Base-by-base conservation (phyloP, 2,113 vertebrate genomes). In the Pipra filicauda region DNA sequence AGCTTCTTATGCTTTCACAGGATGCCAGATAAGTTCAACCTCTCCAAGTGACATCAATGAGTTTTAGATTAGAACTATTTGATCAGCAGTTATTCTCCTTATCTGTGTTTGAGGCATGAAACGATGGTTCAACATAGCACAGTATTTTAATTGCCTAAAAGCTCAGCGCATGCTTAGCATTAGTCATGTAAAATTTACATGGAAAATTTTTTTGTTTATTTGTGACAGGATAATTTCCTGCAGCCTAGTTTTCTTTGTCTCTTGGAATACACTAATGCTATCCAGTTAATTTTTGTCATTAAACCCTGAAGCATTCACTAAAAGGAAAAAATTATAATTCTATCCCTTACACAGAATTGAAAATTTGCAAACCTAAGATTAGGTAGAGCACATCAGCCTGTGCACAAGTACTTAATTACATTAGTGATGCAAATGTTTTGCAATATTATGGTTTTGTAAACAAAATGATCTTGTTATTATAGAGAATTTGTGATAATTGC, bases 361-460 rank as follows among this genome's bases (percentile, higher is more conserved):
- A 96, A 93, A 97, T 97, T 96, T 96, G 54, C 72, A 91, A 96
- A 96, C 72, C 73, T 95, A 95, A 95, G 96, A 97, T 98, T 97
- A 97, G 93, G 94, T 95, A 91, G 78, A 89, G 39, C 46, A 80
- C 30, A 96, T 97, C 97, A 96, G 80, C 88, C 78, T 96, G 70
- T 89, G 88, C 96, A 96, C 83, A 97, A 97, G 92, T 87, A 89
- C 83, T 97, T 98, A 98, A 98, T 98, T 98, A 97, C 95, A 97
- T 97, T 98, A 97, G 94, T 82, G 93, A 97, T 98, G 97, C 97
- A 97, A 98, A 97, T 95, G 48, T 96, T 98, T 97, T 96, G 96
- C 95, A 95, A 96, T 91, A 96, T 95, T 96, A 94, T 95, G 86
- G 67, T 91, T 97, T 97, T 95, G 94, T 97, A 98, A 97, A 97